phyloP scores from a whole-genome alignment of 2,797 vertebrate species.

The Epinephelus coioides region DNA sequence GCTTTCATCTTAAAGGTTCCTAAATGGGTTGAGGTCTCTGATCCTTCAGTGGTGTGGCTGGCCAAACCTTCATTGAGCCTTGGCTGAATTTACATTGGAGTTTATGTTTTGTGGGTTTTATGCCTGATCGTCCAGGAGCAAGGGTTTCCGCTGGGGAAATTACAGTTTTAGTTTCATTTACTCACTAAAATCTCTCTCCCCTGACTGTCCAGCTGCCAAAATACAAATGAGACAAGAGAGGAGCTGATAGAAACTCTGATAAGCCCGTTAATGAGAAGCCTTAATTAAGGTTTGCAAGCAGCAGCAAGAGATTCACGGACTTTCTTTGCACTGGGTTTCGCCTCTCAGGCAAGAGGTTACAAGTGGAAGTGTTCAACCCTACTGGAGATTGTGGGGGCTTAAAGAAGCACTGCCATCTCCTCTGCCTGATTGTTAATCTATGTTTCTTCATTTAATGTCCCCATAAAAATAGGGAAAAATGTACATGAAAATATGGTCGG shows the following conservation, averaged over 20 bases:
- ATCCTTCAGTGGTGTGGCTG: background rate
- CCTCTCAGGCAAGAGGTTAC: background rate
- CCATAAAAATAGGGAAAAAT: too few relatives aligned
- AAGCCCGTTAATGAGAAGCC: background rate
- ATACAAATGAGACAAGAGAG: slow-evolving; percentile 6
- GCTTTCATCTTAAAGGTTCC: background rate
- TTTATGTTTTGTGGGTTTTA: background rate
- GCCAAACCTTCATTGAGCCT: background rate
- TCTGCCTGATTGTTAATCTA: background rate
- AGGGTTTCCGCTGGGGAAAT: background rate
- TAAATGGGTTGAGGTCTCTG: background rate
- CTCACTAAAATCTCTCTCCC: background rate
- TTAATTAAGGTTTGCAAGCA: background rate
- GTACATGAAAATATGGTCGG: background rate
- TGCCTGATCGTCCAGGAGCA: background rate
- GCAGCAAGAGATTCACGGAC: background rate
- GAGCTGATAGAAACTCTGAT: slow-evolving; percentile 6
- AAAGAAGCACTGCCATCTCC: background rate
- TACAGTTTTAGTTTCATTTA: slow-evolving; percentile 8
- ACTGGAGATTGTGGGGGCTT: too few relatives aligned
- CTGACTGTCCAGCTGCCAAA: slow-evolving; percentile 6
- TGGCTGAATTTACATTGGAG: background rate
- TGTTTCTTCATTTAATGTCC: too few relatives aligned
- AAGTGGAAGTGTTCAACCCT: too few relatives aligned
- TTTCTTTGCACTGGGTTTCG: background rate